A percentile compares a stretch with the other conserved stretches of the same genome.
Conservation (phyloP, 2,888 invertebrate genomes). For the Apotomis betuletana region DNA sequence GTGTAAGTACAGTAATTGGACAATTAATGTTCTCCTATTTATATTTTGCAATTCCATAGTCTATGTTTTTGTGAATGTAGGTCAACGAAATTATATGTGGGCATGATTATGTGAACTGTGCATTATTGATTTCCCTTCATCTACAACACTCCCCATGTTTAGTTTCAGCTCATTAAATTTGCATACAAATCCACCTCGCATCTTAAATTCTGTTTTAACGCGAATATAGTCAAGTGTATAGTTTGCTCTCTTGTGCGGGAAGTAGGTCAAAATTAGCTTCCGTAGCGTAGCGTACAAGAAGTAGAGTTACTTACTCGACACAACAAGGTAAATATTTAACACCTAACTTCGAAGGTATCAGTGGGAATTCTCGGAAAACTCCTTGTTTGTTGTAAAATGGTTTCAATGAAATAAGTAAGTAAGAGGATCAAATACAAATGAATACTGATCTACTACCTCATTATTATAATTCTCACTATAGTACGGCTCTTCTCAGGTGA, state of each 20-base stretch:
- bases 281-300: neutral
- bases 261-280: conserved; percentile 1
- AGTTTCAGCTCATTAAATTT: conserved; percentile 14
- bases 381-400: no score
- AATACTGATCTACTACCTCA: no score
- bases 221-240: neutral
- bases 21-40: no score
- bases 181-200: conserved; percentile 9
- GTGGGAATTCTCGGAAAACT: neutral
- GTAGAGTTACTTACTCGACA: neutral
- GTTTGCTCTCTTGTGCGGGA: neutral
- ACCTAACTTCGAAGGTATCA: neutral
- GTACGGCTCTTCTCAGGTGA: no score
- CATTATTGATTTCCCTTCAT: neutral
- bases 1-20: no score
- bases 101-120: no score
- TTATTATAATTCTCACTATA: no score
- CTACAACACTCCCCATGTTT: neutral
- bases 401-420: no score
- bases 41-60: no score
- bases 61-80: no score
- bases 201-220: conserved; percentile 8
- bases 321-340: neutral
- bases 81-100: no score
- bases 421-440: no score